Base-by-base conservation (phyloP, 2,113 vertebrate genomes). In the Edolisoma coerulescens region DNA sequence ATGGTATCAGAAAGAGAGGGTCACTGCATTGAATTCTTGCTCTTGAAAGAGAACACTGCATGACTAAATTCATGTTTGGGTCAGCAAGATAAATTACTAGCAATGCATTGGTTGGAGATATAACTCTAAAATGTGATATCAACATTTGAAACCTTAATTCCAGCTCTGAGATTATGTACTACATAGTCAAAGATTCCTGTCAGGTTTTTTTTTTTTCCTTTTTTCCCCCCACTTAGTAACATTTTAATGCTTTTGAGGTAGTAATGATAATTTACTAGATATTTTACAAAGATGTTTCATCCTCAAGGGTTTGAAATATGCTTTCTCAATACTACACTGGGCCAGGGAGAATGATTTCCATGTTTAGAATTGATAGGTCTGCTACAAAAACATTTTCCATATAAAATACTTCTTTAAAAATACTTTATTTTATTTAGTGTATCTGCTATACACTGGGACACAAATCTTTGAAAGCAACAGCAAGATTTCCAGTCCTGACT, bases 1-100 rank as follows among this genome's bases (percentile, higher is more conserved):
- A 80, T 39, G 26, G 24, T 32, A 74, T 49, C 73, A 89, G 84
- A 56, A 87, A 89, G 69, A 95, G 30, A 57, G 17, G 37, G 68
- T 70, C 64, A 53, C 42, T 60, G 20, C 17, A 76, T 41, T 64
- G 67, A 85, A 57, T 90, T 56, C 65, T 79, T 63, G 37, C 28
- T 87, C 41, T 65, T 64, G 47, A 52, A 81, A 56, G 50, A 37
- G 63, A 76, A 56, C 9, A 69, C 0, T 87, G 67, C 49, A 65
- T 65, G 44, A 52, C 17, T 61, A 41, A 81, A 74, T 65, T 61
- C 3, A 26, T 19, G 28, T 59, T 47, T 50, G 14, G 30, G 42
- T 65, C 87, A 75, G 64, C 52, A 82, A 35, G 52, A 81, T 16
- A 54, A 64, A 27, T 68, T 65, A 59, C 35, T 42, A 63, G 32